Evolutionary conservation across 1,140 invertebrate species (phyloP).

Genomic region (Pachypsylla venusta): DNA sequence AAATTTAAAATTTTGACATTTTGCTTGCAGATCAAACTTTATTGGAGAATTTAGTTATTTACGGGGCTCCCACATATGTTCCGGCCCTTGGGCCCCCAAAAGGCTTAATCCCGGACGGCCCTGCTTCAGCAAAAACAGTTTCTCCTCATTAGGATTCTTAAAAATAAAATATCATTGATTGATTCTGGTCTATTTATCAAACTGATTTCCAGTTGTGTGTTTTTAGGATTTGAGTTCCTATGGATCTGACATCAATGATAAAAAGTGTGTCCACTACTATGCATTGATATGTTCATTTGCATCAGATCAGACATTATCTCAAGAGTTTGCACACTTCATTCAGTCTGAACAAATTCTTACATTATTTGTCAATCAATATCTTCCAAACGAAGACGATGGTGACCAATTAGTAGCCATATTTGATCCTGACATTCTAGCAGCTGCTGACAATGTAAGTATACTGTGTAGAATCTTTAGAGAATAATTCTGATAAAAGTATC

Average conservation of each 20-base stretch:
- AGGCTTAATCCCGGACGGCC: too few relatives aligned
- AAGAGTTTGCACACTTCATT: slow-evolving; percentile 42
- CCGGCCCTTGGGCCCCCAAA: too few relatives aligned
- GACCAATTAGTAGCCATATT: slow-evolving; percentile 19
- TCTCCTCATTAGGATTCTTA: too few relatives aligned
- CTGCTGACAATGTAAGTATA: slow-evolving; percentile 4
- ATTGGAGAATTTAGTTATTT: too few relatives aligned
- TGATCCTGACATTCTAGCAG: slow-evolving; percentile 1
- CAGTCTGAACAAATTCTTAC: slow-evolving; percentile 14
- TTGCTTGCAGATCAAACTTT: too few relatives aligned
- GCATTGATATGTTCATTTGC: slow-evolving; percentile 64
- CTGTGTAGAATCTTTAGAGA: slow-evolving; percentile 9
- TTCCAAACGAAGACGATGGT: slow-evolving; percentile 10
- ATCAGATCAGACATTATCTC: slow-evolving; percentile 47
- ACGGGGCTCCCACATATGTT: too few relatives aligned
- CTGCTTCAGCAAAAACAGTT: too few relatives aligned
- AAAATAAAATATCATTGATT: too few relatives aligned
- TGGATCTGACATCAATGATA: slow-evolving; percentile 24
- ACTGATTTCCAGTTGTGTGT: too few relatives aligned
- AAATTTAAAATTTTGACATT: too few relatives aligned
- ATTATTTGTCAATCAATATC: slow-evolving; percentile 12
- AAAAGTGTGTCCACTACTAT: slow-evolving; percentile 46
- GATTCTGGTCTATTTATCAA: too few relatives aligned
- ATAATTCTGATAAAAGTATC: too few relatives aligned
- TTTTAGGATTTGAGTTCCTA: slow-evolving; percentile 21